Evolutionary conservation across 2,888 invertebrate species (phyloP), one percentile per base, ranked within the genome.

Genomic region (Lagria hirta): DNA sequence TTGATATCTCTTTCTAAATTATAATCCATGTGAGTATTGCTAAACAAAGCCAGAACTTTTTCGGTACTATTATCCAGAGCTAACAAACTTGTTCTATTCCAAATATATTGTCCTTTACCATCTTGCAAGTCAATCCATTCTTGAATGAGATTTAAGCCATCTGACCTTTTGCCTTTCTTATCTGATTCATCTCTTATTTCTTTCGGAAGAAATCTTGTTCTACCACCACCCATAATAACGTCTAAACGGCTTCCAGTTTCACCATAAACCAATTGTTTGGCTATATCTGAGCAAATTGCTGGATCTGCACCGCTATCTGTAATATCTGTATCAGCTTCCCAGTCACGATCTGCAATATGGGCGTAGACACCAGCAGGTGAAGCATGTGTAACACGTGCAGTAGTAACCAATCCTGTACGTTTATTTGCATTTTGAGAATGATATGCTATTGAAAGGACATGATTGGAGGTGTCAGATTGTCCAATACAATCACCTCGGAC

Each of bases 161-260:
- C 86, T 12, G 71, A 56, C 6, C 87, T 69, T 35, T 71, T 69
- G 0, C 87, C 84, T 1, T 15, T 6, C 4, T 72, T 68, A 14
- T 73, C 74, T 23, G 73, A 73, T 0, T 73, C 75, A 62, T 73
- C 79, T 43, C 55, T 52, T 0, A 58, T 60, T 2, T 69, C 64
- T 21, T 76, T 80, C 0, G 83, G 81, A 1, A 82, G 65, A 50
- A 89, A 80, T 55, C 82, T 78, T 1, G 70, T 67, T 2, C 83
- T 73, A 0, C 88, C 88, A 4, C 88, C 88, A 0, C 88, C 88
- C 65, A 88, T 73, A 21, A 88, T 79, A 1, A 87, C 87, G 70
- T 84, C 84, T 10, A 85, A 77, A 32, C 80, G 75, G 24, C 73
- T 73, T 0, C 87, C 87, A 24, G 85, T 81, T 6, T 77, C 73